Percentiles rank a stretch among this genome's conserved stretches.
Evolutionary conservation across 2,888 invertebrate species (phyloP).

Genomic region (Orthonychiurus folsomi): DNA sequence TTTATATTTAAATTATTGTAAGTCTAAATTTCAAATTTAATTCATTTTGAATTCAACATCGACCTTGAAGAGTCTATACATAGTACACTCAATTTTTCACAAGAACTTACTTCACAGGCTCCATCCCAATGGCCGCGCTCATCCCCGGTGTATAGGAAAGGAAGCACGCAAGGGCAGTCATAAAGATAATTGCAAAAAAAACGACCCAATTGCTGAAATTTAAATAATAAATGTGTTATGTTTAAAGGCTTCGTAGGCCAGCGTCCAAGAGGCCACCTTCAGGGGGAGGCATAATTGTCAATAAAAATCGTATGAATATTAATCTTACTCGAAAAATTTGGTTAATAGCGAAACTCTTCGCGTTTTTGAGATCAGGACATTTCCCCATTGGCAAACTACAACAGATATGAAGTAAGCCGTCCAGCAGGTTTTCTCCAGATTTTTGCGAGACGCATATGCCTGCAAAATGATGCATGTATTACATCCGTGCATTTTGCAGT

Average conservation of each 20-base stretch:
- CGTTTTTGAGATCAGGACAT: constrained; percentile 95
- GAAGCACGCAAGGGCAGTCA: constrained; percentile 47
- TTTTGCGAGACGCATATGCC: constrained; percentile 26
- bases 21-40: background rate
- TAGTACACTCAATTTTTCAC: background rate
- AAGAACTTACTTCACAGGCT: constrained; percentile 29
- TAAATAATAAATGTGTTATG: constrained; percentile 38
- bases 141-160: constrained; percentile 49
- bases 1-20: background rate
- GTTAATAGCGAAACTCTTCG: constrained; percentile 89
- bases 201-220: constrained; percentile 52
- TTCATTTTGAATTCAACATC: no score
- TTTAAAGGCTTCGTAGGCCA: no score
- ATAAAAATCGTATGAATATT: background rate
- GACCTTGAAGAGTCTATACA: no score
- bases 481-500: no score
- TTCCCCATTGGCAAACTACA: constrained; percentile 96
- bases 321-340: constrained; percentile 81
- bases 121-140: constrained; percentile 44
- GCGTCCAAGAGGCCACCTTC: no score
- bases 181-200: constrained; percentile 55
- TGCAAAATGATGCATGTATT: no score
- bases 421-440: constrained; percentile 88
- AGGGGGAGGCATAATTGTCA: background rate
- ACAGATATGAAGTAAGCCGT: constrained; percentile 97